Percentiles rank a stretch among this genome's conserved stretches.
Conservation (phyloP, 2,113 vertebrate species). For the Mungos mungo region DNA sequence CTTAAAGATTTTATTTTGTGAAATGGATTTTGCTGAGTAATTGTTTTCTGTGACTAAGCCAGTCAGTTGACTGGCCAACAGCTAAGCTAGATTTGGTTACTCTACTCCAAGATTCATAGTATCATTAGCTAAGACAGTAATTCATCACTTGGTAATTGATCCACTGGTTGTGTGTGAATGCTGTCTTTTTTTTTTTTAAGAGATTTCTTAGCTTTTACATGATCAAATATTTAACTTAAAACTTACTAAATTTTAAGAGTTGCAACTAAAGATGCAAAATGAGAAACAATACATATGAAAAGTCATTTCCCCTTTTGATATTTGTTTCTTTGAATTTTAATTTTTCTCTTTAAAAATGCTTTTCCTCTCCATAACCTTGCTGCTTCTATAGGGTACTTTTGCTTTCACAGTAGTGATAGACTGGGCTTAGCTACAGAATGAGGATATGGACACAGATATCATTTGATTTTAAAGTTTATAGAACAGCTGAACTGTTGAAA, state of each 20-base stretch:
- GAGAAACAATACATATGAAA: conserved; percentile 4
- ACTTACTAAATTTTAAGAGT: conserved; percentile 9
- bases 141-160: conserved; percentile 50
- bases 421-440: not conserved
- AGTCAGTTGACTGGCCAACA: not conserved
- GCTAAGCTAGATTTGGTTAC: not conserved
- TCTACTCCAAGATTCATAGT: not conserved
- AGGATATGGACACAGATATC: not conserved
- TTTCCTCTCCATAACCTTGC: not conserved
- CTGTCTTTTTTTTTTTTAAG: not conserved
- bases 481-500: conserved; percentile 18
- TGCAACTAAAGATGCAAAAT: conserved; percentile 32
- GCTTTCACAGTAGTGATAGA: conserved; percentile 5
- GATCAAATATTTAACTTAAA: conserved; percentile 63
- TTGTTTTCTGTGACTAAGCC: not conserved
- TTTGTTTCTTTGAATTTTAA: conserved; percentile 55
- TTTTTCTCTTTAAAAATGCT: conserved; percentile 50
- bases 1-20: conserved; percentile 27
- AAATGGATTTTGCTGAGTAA: conserved; percentile 5
- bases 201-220: conserved; percentile 53
- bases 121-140: not conserved
- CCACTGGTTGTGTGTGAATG: not conserved
- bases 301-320: conserved; percentile 33
- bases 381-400: conserved; percentile 7
- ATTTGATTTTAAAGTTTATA: conserved; percentile 18